A percentile compares a stretch with the other conserved stretches of the same genome.
Conservation (phyloP, 2,113 vertebrate genomes). For the Forbesichthys agassizii region DNA sequence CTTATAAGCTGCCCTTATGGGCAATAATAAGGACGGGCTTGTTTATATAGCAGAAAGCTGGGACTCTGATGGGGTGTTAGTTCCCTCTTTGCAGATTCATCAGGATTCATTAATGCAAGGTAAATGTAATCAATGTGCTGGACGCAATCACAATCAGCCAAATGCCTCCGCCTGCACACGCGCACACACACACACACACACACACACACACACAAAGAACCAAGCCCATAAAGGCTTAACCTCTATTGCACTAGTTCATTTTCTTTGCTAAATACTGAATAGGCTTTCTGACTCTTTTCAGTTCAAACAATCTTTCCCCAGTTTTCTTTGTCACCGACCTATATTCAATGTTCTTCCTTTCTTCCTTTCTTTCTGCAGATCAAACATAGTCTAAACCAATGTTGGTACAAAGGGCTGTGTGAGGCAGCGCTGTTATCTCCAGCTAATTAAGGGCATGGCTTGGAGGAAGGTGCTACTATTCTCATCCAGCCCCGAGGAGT, state of each 20-base stretch:
- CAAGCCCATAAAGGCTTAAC: not conserved
- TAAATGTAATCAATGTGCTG: constrained; percentile 31
- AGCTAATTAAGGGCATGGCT: constrained; percentile 71
- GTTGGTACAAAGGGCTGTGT: constrained; percentile 51
- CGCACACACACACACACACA: constrained; percentile 2
- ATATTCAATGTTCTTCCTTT: not conserved
- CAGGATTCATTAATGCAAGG: constrained; percentile 35
- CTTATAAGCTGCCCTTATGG: constrained; percentile 27
- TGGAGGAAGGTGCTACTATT: constrained; percentile 64
- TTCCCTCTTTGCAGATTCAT: constrained; percentile 29
- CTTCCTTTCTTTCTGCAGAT: constrained; percentile 5
- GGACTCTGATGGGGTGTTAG: not conserved
- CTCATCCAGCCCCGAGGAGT: constrained; percentile 56
- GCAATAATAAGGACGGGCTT: constrained; percentile 32
- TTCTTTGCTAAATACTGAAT: not conserved
- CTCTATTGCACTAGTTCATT: constrained; percentile 4
- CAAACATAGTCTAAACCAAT: constrained; percentile 44
- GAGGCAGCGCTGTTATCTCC: constrained; percentile 54
- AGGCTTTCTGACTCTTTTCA: constrained; percentile 3
- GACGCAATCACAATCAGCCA: not conserved
- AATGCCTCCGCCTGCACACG: not conserved
- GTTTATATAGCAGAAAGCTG: constrained; percentile 9
- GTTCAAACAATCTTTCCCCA: not conserved
- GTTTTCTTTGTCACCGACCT: no score
- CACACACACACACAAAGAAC: not conserved